phyloP scores from a whole-genome alignment of 2,113 vertebrate species.

The Nestor notabilis region DNA sequence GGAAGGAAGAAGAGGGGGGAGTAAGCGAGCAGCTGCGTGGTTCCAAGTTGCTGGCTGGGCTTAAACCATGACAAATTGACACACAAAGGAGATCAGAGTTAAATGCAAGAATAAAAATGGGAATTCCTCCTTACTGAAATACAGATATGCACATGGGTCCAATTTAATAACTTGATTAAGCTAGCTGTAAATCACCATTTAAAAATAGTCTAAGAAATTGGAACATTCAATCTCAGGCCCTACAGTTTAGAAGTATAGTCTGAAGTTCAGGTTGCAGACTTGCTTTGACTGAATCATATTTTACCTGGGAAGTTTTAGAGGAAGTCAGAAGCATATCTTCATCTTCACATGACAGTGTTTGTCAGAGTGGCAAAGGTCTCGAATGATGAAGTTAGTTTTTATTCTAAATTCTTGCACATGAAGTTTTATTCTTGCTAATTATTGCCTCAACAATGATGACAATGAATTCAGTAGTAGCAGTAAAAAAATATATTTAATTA shows the following conservation, averaged over 20 bases:
- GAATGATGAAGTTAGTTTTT: neutral
- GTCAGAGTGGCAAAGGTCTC: neutral
- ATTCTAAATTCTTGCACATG: neutral
- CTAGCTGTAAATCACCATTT: neutral
- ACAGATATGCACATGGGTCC: fast-evolving
- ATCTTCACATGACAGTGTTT: neutral
- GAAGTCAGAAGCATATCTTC: neutral
- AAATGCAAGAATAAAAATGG: neutral
- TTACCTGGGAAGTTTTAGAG: neutral
- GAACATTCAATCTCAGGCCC: neutral
- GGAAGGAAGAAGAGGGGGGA: too few species aligned
- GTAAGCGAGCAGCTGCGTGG: too few species aligned
- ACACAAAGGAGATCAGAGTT: neutral
- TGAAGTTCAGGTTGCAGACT: neutral
- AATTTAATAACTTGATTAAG: neutral
- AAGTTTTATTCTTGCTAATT: neutral
- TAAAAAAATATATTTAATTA: neutral
- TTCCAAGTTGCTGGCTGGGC: too few species aligned
- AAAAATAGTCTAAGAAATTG: neutral
- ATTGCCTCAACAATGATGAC: neutral
- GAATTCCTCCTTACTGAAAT: neutral
- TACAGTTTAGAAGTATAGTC: neutral
- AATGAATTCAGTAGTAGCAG: neutral
- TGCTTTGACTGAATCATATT: neutral
- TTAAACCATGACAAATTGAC: too few species aligned